Evolutionary conservation across 2,888 invertebrate genomes (phyloP).

Genomic region (Hipparchia semele): DNA sequence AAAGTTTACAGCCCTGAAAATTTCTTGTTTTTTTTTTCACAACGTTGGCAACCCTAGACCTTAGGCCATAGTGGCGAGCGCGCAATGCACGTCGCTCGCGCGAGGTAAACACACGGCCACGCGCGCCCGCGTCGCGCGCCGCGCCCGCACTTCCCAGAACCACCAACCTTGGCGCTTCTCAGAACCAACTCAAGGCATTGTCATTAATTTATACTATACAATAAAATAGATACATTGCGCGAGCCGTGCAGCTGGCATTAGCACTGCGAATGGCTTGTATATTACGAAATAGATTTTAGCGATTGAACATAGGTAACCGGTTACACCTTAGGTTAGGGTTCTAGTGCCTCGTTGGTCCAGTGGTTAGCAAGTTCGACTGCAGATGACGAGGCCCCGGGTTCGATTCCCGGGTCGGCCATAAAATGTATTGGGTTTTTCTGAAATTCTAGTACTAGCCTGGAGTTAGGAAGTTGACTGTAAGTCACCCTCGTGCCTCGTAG

Average conservation of each 20-base stretch:
- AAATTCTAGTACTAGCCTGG: too few species aligned
- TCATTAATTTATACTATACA: constrained; percentile 77
- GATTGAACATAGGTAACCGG: not conserved
- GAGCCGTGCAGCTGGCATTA: constrained; percentile 45
- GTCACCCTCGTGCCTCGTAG: too few species aligned
- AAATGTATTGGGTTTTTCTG: too few species aligned
- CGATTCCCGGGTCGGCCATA: too few species aligned
- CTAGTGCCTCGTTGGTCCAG: too few species aligned
- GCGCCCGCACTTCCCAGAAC: constrained; percentile 73
- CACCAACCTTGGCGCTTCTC: constrained; percentile 76
- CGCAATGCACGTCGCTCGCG: constrained; percentile 24
- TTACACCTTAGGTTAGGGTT: not conserved
- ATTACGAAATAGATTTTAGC: not conserved
- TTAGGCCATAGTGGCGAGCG: constrained; percentile 14
- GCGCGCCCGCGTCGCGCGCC: constrained; percentile 49
- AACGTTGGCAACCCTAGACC: not conserved
- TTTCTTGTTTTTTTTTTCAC: too few species aligned
- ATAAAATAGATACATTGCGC: constrained; percentile 50
- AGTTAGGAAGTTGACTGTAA: too few species aligned
- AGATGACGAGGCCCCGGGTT: too few species aligned
- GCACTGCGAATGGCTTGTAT: not conserved
- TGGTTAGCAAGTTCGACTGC: too few species aligned
- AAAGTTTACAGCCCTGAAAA: too few species aligned
- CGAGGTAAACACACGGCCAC: constrained; percentile 50
- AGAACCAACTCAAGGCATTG: constrained; percentile 78